Evolutionary conservation across 2,113 vertebrate genomes (phyloP).

Genomic region (Dicerorhinus sumatrensis): DNA sequence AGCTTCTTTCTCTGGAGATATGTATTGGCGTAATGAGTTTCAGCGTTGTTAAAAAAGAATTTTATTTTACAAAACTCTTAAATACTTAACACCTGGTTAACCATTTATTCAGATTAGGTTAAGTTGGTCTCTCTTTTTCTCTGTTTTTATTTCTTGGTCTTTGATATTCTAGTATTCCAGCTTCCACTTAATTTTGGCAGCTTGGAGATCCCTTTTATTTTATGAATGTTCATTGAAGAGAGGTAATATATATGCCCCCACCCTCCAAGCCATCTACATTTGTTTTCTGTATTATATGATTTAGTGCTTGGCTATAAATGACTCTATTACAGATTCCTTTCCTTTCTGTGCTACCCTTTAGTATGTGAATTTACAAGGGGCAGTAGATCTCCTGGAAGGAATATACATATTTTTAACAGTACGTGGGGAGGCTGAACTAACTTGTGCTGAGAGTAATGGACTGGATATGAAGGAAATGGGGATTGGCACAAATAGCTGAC

Average conservation of each 20-base stretch:
- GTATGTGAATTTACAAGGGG: constrained; percentile 76
- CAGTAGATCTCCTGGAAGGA: constrained; percentile 72
- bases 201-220: constrained; percentile 62
- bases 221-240: constrained; percentile 67
- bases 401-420: constrained; percentile 71
- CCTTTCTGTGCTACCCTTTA: constrained; percentile 65
- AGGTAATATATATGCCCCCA: constrained; percentile 70
- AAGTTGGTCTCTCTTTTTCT: not conserved
- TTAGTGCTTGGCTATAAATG: constrained; percentile 74
- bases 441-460: constrained; percentile 56
- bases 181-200: constrained; percentile 70
- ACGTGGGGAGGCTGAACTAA: constrained; percentile 43
- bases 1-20: not conserved
- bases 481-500: constrained; percentile 18
- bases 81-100: constrained; percentile 51
- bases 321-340: constrained; percentile 73
- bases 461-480: constrained; percentile 48
- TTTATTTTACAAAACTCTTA: not conserved
- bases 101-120: constrained; percentile 19
- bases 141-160: not conserved
- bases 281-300: constrained; percentile 76
- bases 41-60: constrained; percentile 20
- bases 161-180: constrained; percentile 41
- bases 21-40: not conserved
- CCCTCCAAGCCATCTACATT: constrained; percentile 57